Evolutionary conservation across 53 echinoderm and acorn worm genomes (phyloP), one percentile per base, ranked within the genome.

Genomic region (Echinarachnius parma): DNA sequence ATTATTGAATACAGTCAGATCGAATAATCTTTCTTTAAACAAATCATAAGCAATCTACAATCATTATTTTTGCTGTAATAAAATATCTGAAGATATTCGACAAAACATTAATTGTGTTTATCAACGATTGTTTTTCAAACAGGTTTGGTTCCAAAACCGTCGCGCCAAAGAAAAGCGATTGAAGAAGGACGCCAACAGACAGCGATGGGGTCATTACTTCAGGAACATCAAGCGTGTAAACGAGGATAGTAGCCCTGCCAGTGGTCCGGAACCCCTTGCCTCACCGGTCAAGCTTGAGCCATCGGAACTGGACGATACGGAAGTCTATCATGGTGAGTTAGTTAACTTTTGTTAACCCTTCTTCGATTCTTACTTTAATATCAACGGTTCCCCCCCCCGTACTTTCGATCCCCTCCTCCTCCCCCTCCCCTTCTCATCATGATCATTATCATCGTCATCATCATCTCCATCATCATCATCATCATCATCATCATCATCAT

Each of bases 61-160:
- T n/a, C n/a, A n/a, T n/a, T n/a, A n/a, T n/a, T n/a, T n/a, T n/a
- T n/a, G n/a, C n/a, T n/a, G n/a, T n/a, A n/a, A n/a, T n/a, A n/a
- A n/a, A n/a, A n/a, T n/a, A n/a, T n/a, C n/a, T n/a, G n/a, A n/a
- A n/a, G n/a, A n/a, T n/a, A n/a, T n/a, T n/a, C n/a, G n/a, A n/a
- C n/a, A n/a, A n/a, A n/a, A n/a, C n/a, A n/a, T n/a, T n/a, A 31
- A 42, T 28, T 53, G 46, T 59, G 31, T 28, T 3, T 35, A 47
- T n/a, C n/a, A n/a, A n/a, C n/a, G n/a, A n/a, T n/a, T n/a, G n/a
- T 14, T 60, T 46, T 25, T 13, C 19, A 42, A 1, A 3, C 30
- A 98, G 98, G 98, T 98, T 9, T 98, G 98, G 98, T 98, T 98
- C 64, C 98, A 98, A 54, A 98, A 98, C 75, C 81, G 98, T 32